Conservation (phyloP, 2,113 vertebrate species). For the Heterotis niloticus region DNA sequence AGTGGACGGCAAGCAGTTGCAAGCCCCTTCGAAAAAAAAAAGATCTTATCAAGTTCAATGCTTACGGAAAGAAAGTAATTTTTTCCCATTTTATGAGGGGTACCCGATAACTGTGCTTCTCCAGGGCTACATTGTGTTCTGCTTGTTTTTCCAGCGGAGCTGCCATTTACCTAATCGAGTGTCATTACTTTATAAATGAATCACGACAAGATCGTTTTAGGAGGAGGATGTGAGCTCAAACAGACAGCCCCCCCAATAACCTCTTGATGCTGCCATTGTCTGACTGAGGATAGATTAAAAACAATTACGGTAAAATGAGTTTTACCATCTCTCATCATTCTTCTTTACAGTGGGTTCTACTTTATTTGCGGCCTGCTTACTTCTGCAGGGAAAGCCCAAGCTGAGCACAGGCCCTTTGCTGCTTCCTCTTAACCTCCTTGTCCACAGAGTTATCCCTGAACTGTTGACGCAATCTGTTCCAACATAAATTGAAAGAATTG, state of each 20-base stretch:
- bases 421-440: neutral
- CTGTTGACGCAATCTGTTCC: neutral
- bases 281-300: slow-evolving; percentile 4
- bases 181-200: slow-evolving; percentile 20
- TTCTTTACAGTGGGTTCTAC: neutral
- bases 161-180: slow-evolving; percentile 15
- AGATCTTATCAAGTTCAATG: neutral
- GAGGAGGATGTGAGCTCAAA: neutral
- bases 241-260: neutral
- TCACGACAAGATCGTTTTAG: neutral
- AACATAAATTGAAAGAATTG: slow-evolving; percentile 17
- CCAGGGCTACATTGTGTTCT: neutral
- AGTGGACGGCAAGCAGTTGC: neutral
- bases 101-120: neutral
- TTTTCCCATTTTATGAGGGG: neutral
- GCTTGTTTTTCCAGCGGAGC: slow-evolving; percentile 1
- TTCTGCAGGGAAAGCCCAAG: neutral
- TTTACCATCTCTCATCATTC: neutral
- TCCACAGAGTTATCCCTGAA: neutral
- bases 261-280: neutral
- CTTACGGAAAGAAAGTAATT: neutral
- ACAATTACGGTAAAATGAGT: neutral
- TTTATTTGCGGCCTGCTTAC: neutral
- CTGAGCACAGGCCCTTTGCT: neutral
- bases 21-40: neutral